Conservation (phyloP, 2,113 vertebrate species). For the Zosterops japonicus region DNA sequence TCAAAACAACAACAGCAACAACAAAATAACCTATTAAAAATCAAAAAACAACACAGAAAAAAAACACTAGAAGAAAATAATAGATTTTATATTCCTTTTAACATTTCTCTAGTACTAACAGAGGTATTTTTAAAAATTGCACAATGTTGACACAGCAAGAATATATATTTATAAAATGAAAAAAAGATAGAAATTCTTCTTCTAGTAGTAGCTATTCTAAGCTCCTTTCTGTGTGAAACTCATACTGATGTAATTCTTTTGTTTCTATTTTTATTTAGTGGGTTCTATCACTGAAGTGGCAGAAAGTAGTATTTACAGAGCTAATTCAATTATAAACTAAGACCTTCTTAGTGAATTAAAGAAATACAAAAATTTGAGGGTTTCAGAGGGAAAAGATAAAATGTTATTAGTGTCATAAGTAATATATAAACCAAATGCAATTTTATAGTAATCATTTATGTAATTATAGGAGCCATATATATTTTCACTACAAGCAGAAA, state of each 20-base stretch:
- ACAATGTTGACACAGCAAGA: background rate
- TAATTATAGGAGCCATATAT: background rate
- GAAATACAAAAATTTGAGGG: background rate
- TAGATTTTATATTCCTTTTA: background rate
- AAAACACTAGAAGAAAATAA: background rate
- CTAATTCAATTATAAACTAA: constrained; percentile 26
- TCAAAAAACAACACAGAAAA: fast-evolving
- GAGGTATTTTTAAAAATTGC: background rate
- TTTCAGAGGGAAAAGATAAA: background rate
- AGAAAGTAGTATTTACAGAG: background rate
- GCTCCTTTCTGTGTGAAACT: background rate
- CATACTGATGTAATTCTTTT: background rate
- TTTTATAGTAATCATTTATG: background rate
- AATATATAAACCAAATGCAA: background rate
- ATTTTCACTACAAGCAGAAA: background rate
- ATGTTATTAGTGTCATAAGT: background rate
- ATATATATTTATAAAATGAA: background rate
- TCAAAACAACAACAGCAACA: background rate
- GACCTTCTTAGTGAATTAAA: constrained; percentile 15
- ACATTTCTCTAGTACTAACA: background rate
- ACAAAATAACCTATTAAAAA: background rate
- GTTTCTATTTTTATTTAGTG: background rate
- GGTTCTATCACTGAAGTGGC: background rate
- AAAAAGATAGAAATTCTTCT: background rate
- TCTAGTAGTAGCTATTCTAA: background rate